These are phyloP conservation scores for Mus pahari DNA, from an alignment of 2,113 vertebrate genomes.

Conservation along the genomic window DNA sequence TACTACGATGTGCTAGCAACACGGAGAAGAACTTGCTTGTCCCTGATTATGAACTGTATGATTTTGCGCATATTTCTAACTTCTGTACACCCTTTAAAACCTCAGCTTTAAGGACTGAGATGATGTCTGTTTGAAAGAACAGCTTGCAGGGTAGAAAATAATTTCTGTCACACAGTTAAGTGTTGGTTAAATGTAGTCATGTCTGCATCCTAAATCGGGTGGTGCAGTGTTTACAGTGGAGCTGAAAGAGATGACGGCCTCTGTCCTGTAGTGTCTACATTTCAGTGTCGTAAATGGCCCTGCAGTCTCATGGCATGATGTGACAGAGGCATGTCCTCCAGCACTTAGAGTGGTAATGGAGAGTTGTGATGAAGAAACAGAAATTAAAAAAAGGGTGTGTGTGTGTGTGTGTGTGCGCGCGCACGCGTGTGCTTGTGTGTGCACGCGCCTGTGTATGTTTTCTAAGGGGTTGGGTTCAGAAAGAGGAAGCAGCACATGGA, in stretches of 20 bases:
- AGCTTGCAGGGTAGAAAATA: neutral
- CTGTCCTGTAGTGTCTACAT: neutral
- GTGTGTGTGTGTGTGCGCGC: neutral
- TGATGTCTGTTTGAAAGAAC: neutral
- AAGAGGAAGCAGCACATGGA: neutral
- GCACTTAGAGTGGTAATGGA: no score
- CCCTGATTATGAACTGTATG: neutral
- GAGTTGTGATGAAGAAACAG: neutral
- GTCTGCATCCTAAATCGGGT: neutral
- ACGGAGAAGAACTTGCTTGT: neutral
- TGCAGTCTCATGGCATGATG: fast-evolving
- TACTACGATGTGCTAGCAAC: neutral
- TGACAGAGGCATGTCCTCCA: neutral
- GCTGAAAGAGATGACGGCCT: neutral
- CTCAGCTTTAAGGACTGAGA: neutral
- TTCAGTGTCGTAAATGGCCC: neutral
- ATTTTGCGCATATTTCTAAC: neutral
- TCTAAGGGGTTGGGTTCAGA: neutral
- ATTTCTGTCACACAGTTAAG: neutral
- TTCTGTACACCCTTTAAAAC: neutral
- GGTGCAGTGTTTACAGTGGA: neutral
- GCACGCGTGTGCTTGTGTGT: no score
- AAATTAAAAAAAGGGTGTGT: neutral
- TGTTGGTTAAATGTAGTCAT: neutral
- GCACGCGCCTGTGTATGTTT: neutral